A percentile compares a stretch with the other conserved stretches of the same genome.
phyloP scores from a whole-genome alignment of 2,888 invertebrate genomes.

The Euplexia lucipara region DNA sequence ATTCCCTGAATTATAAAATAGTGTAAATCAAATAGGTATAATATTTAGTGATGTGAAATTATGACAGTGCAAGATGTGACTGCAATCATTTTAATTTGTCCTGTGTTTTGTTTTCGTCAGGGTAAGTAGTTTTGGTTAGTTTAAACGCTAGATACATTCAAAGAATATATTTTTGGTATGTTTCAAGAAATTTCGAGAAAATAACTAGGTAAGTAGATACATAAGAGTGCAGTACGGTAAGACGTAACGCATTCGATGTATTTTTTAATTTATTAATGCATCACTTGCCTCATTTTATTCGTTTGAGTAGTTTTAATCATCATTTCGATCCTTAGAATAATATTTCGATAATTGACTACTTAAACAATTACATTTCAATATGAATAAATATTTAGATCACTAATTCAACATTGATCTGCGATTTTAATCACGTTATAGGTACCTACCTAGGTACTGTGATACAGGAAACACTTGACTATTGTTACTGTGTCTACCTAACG shows the following conservation, averaged over 20 bases:
- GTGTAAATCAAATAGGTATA: background rate
- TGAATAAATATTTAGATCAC: too few species aligned
- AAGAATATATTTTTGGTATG: too few species aligned
- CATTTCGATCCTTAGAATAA: too few species aligned
- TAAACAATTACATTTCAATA: too few species aligned
- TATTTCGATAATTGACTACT: too few species aligned
- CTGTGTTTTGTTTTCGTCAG: constrained; percentile 22
- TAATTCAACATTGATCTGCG: background rate
- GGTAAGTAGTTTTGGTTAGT: constrained; percentile 20
- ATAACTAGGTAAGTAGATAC: too few species aligned
- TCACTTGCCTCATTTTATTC: background rate
- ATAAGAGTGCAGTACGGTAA: too few species aligned
- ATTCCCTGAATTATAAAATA: background rate
- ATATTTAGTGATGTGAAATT: constrained; percentile 4
- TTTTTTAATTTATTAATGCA: too few species aligned
- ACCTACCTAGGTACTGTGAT: too few species aligned
- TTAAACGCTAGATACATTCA: too few species aligned
- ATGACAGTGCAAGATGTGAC: constrained; percentile 23
- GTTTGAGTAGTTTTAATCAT: background rate
- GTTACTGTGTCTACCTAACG: background rate
- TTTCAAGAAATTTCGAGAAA: too few species aligned
- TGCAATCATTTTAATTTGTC: constrained; percentile 25
- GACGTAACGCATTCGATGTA: too few species aligned
- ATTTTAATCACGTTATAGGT: constrained; percentile 1
- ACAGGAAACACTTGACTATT: background rate